Evolutionary conservation across 1,140 invertebrate genomes (phyloP), one percentile per base, ranked within the genome.

Genomic region (Polypedilum vanderplanki): DNA sequence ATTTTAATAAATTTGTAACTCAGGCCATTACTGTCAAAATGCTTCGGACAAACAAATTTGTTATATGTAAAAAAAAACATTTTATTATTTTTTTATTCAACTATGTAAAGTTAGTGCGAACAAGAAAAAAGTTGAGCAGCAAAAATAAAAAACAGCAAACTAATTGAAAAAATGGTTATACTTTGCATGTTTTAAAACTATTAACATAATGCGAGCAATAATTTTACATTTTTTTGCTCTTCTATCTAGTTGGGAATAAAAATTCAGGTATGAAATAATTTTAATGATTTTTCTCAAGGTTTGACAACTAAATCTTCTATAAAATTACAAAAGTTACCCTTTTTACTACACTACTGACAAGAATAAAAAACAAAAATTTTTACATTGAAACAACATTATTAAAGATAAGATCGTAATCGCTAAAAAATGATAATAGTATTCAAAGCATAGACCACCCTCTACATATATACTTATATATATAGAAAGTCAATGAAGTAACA

Each of bases 1-100:
- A 70, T 18, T 70, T 70, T 70, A 70, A 70, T 70, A 70, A 70
- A 70, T 70, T 70, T 70, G 65, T 70, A 70, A 70, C 15, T 57
- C 46, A 57, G n/a, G 46, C 18, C 65, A 70, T 70, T 70, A 70
- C 65, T 70, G 65, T 70, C 65, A 18, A 70, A 20, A 70, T 3
- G 46, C 46, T 70, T 70, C 18, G 17, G 65, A 70, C 65, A 70
- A 70, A 70, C 65, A 70, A 70, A 70, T 70, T 70, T 70, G 65
- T 70, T 70, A 70, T 70, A 9, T 57, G 46, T 57, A n/a, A 57
- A 57, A n/a, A 57, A 57, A 15, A 57, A 57, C 12, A 57, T n/a
- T n/a, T 57, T 57, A 57, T 57, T 57, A 57, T 33, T 33, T 33
- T 33, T 33, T 33, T 33, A 5, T 5, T 33, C 24, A 33, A 33